Conservation (phyloP, 2,888 invertebrate genomes). For the Cantharis flavilabris region DNA sequence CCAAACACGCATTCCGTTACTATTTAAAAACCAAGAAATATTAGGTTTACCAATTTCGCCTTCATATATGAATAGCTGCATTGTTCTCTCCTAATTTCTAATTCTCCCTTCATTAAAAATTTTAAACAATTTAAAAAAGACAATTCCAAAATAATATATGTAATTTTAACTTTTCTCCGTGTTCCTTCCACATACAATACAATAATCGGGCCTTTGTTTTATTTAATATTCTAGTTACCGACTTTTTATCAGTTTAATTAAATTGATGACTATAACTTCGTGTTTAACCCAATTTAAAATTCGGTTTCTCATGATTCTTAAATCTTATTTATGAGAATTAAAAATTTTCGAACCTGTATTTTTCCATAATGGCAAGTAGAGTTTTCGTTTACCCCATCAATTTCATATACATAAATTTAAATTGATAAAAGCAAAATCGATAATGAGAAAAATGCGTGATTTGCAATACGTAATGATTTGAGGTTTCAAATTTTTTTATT, state of each 20-base stretch:
- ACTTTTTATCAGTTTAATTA: neutral
- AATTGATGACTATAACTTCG: neutral
- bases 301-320: neutral
- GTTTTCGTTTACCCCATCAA: neutral
- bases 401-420: neutral
- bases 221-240: neutral
- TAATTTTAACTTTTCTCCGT: neutral
- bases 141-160: neutral
- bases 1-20: too few species aligned
- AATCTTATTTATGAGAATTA: neutral
- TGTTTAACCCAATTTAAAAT: neutral
- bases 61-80: neutral
- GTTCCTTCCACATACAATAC: neutral
- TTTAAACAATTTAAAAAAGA: neutral
- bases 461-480: neutral
- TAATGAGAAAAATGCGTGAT: neutral
- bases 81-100: neutral
- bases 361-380: neutral
- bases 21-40: too few species aligned
- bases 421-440: neutral
- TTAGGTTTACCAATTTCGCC: neutral
- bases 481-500: neutral
- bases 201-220: neutral
- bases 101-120: neutral
- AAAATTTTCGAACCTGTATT: neutral